Conservation (phyloP, 1,140 invertebrate genomes). For the Neuroterus valhalla region DNA sequence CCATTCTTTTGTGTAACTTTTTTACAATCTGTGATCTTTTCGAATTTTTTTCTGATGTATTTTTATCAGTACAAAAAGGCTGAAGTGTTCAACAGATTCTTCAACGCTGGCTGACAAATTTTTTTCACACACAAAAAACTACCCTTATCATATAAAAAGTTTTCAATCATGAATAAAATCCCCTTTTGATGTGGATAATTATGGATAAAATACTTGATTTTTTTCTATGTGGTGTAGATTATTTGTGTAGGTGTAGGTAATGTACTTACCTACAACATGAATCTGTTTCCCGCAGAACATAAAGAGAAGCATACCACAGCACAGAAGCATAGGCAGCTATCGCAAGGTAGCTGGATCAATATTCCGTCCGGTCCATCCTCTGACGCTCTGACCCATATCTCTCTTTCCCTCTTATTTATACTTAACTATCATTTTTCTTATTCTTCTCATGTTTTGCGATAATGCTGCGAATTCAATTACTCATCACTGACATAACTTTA, state of each 20-base stretch:
- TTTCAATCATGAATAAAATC: too few species aligned
- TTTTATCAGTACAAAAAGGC: too few species aligned
- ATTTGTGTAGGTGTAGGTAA: background rate
- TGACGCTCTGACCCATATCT: conserved; percentile 74
- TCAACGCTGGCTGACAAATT: too few species aligned
- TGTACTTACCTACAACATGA: conserved; percentile 32
- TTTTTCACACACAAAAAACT: too few species aligned
- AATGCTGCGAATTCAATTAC: background rate
- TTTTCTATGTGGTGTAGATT: too few species aligned
- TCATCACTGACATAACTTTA: conserved; percentile 1
- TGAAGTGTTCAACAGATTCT: too few species aligned
- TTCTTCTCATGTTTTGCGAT: conserved; percentile 35
- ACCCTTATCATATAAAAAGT: too few species aligned
- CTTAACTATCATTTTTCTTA: conserved; percentile 46
- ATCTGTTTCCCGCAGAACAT: conserved; percentile 55
- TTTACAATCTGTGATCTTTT: too few species aligned
- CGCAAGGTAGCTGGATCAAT: conserved; percentile 71
- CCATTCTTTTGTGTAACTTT: too few species aligned
- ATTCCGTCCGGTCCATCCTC: conserved; percentile 74
- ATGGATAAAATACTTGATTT: too few species aligned
- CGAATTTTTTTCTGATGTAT: too few species aligned
- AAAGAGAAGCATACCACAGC: conserved; percentile 56
- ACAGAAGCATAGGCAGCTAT: conserved; percentile 66
- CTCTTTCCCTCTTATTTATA: conserved; percentile 67
- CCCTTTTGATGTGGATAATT: too few species aligned